These are phyloP conservation scores for Pemphredon lugubris DNA, from an alignment of 2,888 invertebrate species.

Conservation along the genomic window DNA sequence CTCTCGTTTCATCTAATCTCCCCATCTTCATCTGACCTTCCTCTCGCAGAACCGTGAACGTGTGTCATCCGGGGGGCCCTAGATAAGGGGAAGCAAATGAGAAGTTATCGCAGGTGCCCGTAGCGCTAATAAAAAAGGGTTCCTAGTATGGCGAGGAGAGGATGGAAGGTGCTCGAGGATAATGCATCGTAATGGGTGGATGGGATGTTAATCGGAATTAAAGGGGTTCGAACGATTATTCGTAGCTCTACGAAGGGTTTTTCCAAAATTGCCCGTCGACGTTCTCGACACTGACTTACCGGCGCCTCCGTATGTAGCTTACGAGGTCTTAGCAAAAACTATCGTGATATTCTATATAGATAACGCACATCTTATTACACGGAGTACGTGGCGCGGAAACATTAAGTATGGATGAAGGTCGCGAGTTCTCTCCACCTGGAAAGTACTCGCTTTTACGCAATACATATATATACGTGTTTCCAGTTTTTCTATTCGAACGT, in stretches of 20 bases:
- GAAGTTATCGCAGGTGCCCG: constrained; percentile 53
- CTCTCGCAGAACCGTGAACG: constrained; percentile 34
- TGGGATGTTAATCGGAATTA: neutral
- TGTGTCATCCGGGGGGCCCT: constrained; percentile 39
- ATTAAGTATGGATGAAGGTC: too few species aligned
- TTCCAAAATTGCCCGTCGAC: too few species aligned
- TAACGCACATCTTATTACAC: too few species aligned
- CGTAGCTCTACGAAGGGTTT: neutral
- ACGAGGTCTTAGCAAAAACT: too few species aligned
- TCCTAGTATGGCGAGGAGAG: neutral
- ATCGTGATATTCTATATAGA: too few species aligned
- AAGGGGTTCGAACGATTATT: neutral
- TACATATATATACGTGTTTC: too few species aligned
- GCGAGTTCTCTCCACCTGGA: too few species aligned
- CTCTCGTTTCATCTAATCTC: constrained; percentile 49
- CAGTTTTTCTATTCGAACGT: too few species aligned
- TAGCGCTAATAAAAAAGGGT: constrained; percentile 22
- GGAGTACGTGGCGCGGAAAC: too few species aligned
- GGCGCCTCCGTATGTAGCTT: too few species aligned
- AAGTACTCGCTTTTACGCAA: too few species aligned
- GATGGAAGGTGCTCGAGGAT: neutral
- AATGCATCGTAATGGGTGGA: constrained; percentile 5
- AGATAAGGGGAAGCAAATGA: constrained; percentile 50
- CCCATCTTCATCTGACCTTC: constrained; percentile 49
- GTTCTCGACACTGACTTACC: too few species aligned